phyloP scores from a whole-genome alignment of 2,113 vertebrate species.

The Aptenodytes patagonicus region DNA sequence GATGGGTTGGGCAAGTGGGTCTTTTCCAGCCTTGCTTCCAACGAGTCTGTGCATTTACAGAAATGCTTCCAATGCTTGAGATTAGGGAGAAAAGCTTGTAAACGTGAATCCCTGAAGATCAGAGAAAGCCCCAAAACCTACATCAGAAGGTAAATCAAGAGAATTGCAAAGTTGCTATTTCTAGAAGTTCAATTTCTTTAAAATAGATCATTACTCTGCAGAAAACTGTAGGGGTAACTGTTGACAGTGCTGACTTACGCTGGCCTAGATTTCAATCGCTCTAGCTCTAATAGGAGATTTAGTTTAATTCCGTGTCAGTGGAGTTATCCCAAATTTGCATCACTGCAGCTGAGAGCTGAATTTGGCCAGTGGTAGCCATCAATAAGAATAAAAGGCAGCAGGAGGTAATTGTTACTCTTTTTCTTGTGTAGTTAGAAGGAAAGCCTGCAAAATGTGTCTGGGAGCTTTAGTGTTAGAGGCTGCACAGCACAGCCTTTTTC shows the following conservation, averaged over 20 bases:
- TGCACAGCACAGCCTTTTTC: neutral
- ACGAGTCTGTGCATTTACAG: neutral
- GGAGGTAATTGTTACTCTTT: neutral
- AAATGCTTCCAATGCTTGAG: neutral
- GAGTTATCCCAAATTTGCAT: conserved; percentile 39
- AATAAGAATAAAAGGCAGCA: neutral
- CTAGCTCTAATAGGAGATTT: conserved; percentile 40
- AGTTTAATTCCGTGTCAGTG: conserved; percentile 35
- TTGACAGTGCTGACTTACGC: conserved; percentile 38
- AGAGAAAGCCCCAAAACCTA: neutral
- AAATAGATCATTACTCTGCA: conserved; percentile 47
- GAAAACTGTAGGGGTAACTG: conserved; percentile 27
- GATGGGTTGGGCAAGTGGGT: neutral
- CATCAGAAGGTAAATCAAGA: neutral
- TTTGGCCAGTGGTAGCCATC: neutral
- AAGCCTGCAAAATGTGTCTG: neutral
- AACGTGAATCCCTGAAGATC: neutral
- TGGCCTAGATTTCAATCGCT: conserved; percentile 48
- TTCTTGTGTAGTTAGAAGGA: neutral
- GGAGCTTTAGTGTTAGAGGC: neutral
- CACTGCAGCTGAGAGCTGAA: neutral
- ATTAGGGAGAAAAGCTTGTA: neutral
- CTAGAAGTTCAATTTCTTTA: conserved; percentile 1
- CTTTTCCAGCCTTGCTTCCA: neutral
- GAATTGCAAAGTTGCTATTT: conserved; percentile 4